Conservation (phyloP, 2,888 invertebrate genomes). For the Matsumyia berberina region DNA sequence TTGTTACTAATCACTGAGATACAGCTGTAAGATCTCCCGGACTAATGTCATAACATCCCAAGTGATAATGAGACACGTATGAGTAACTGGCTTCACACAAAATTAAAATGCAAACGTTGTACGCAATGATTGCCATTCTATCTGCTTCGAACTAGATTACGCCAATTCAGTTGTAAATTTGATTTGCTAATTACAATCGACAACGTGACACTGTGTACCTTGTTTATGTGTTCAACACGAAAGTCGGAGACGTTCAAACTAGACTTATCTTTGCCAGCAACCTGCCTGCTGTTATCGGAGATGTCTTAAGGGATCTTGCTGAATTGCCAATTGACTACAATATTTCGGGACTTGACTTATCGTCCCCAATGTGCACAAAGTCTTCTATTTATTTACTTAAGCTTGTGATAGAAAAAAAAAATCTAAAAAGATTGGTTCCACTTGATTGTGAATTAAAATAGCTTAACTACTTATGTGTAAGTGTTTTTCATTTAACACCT, state of each 20-base stretch:
- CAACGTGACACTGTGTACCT: neutral
- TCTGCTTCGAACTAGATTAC: constrained; percentile 30
- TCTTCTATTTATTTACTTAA: constrained; percentile 2
- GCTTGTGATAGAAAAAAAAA: constrained; percentile 26
- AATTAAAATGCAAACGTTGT: constrained; percentile 12
- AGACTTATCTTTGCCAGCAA: constrained; percentile 9
- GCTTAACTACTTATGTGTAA: constrained; percentile 7
- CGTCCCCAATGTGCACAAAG: neutral
- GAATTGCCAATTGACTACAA: constrained; percentile 21
- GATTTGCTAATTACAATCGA: constrained; percentile 17
- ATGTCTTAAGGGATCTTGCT: neutral
- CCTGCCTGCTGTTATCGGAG: constrained; percentile 3
- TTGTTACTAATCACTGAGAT: too few relatives aligned
- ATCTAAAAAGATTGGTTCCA: constrained; percentile 20
- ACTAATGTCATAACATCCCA: neutral
- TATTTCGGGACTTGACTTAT: constrained; percentile 7
- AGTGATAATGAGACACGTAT: neutral
- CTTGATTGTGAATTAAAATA: constrained; percentile 33
- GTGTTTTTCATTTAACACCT: neutral
- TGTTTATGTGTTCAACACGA: constrained; percentile 1
- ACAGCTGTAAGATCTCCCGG: neutral
- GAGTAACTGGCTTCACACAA: neutral
- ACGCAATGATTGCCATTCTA: constrained; percentile 29
- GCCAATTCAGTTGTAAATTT: constrained; percentile 7
- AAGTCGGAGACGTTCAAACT: neutral